Conservation (phyloP, 2,113 vertebrate genomes). For the Albula goreensis region DNA sequence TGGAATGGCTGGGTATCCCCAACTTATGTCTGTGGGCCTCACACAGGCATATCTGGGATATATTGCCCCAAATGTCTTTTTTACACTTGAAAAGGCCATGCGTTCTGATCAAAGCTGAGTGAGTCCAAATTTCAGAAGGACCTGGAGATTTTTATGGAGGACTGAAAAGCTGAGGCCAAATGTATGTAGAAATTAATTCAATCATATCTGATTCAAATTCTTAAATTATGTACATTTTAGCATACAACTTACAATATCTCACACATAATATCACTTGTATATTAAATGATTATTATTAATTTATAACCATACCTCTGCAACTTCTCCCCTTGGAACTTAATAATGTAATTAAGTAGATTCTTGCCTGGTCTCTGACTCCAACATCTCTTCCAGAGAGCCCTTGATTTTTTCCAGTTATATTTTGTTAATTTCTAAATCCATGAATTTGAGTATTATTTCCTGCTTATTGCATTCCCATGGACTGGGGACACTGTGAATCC, state of each 20-base stretch:
- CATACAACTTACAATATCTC: conserved; percentile 21
- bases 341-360: neutral
- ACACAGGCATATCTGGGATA: neutral
- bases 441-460: conserved; percentile 10
- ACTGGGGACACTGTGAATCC: neutral
- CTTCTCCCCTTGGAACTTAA: conserved; percentile 35
- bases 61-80: neutral
- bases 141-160: neutral
- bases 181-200: conserved; percentile 10
- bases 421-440: conserved; percentile 18
- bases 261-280: conserved; percentile 41
- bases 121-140: neutral
- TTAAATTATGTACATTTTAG: conserved; percentile 48
- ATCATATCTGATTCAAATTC: conserved; percentile 71
- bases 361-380: conserved; percentile 7
- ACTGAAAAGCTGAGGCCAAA: neutral
- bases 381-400: neutral
- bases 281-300: conserved; percentile 57
- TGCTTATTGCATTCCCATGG: neutral
- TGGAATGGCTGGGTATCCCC: conserved; percentile 44
- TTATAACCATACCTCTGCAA: conserved; percentile 25
- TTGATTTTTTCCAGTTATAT: neutral
- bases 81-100: neutral
- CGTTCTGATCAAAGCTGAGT: neutral
- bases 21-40: conserved; percentile 11